phyloP scores from a whole-genome alignment of 1,140 invertebrate species.

The Drosophila kepulauana region DNA sequence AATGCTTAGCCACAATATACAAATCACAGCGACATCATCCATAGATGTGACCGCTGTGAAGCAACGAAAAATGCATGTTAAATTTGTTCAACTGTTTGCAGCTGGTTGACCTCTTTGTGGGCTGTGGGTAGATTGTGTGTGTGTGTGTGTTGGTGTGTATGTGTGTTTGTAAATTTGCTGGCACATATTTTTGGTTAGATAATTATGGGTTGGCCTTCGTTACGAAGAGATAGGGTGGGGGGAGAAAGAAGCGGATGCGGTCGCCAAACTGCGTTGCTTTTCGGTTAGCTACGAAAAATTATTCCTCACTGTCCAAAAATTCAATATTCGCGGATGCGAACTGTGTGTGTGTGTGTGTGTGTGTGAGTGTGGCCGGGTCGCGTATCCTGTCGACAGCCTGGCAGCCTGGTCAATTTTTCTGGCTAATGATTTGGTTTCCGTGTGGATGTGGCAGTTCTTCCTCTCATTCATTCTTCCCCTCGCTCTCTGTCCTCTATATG shows the following conservation, averaged over 20 bases:
- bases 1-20: conserved; percentile 26
- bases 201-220: conserved; percentile 57
- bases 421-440: conserved; percentile 79
- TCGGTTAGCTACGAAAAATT: conserved; percentile 59
- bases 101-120: conserved; percentile 45
- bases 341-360: background rate
- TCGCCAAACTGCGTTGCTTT: conserved; percentile 73
- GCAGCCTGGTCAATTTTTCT: conserved; percentile 73
- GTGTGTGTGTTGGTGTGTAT: background rate
- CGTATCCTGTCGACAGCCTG: conserved; percentile 26
- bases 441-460: conserved; percentile 25
- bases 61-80: conserved; percentile 18
- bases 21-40: conserved; percentile 26
- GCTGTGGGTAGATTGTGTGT: background rate
- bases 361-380: conserved; percentile 8
- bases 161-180: conserved; percentile 36
- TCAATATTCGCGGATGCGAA: conserved; percentile 20
- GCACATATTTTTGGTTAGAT: conserved; percentile 69
- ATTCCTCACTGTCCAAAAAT: conserved; percentile 51
- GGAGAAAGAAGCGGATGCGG: conserved; percentile 55
- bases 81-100: conserved; percentile 37
- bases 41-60: background rate
- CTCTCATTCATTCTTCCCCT: background rate
- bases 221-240: background rate
- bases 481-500: background rate